These are phyloP conservation scores for Zele albiditarsus DNA, from an alignment of 2,888 invertebrate genomes.

Conservation along the genomic window DNA sequence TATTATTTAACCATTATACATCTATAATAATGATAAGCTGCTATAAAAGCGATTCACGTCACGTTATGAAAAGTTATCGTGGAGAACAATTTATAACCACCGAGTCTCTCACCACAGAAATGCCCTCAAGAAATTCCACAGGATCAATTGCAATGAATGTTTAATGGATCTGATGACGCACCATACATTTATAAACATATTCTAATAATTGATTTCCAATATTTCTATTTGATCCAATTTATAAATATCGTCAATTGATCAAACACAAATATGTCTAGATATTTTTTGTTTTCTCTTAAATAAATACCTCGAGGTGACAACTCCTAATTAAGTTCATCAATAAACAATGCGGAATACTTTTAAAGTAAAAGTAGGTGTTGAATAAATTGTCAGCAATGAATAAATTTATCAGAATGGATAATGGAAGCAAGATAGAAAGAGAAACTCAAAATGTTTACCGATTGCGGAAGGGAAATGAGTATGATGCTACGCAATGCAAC, in stretches of 20 bases:
- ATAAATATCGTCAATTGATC: neutral
- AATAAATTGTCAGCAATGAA: neutral
- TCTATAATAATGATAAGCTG: neutral
- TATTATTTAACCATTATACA: slow-evolving; percentile 4
- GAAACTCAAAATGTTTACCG: neutral
- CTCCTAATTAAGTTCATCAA: slow-evolving; percentile 8
- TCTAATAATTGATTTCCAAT: too few species aligned
- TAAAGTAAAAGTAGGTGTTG: neutral
- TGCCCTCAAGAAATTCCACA: slow-evolving; percentile 11
- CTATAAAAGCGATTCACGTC: neutral
- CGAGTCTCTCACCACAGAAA: slow-evolving; percentile 10
- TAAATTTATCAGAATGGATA: neutral
- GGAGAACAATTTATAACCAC: neutral
- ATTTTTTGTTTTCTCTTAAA: neutral
- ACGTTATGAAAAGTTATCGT: slow-evolving; percentile 1
- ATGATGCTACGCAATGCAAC: slow-evolving; percentile 7
- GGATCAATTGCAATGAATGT: slow-evolving; percentile 29
- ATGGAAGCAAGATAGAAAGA: neutral
- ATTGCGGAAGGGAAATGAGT: slow-evolving; percentile 23
- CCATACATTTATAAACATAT: neutral
- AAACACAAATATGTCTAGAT: neutral
- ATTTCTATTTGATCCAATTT: neutral
- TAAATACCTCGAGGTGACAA: neutral
- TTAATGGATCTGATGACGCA: slow-evolving; percentile 29
- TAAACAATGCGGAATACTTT: slow-evolving; percentile 3